These are phyloP conservation scores for Pristis pectinata DNA, from an alignment of 2,797 vertebrate species.

Conservation along the genomic window DNA sequence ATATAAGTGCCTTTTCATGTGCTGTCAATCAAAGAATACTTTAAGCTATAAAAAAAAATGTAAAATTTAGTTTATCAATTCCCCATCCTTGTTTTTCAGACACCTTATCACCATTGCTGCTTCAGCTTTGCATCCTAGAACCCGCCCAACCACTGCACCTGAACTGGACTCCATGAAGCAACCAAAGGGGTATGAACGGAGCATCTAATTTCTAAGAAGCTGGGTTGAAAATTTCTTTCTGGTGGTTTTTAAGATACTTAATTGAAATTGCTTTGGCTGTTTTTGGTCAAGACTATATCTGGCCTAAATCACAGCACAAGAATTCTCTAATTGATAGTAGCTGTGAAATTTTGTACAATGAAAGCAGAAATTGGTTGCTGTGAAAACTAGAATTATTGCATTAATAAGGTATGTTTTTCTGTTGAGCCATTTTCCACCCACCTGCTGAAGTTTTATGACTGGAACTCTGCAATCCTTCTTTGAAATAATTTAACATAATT, in stretches of 20 bases:
- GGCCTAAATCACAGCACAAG: neutral
- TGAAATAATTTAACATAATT: neutral
- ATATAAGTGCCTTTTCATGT: neutral
- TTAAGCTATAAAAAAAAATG: too few species aligned
- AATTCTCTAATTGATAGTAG: neutral
- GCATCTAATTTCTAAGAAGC: neutral
- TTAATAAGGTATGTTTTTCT: neutral
- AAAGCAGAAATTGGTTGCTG: neutral
- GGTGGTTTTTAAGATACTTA: neutral
- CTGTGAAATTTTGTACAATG: neutral
- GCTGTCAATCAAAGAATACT: neutral
- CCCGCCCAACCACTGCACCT: constrained; percentile 40
- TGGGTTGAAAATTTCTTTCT: neutral
- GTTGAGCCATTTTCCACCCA: neutral
- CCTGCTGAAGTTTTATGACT: neutral
- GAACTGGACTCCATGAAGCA: constrained; percentile 42
- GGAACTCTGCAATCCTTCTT: too few species aligned
- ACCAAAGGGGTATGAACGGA: neutral
- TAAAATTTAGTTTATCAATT: neutral
- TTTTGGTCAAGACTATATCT: neutral
- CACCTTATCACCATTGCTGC: constrained; percentile 50
- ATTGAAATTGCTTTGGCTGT: neutral
- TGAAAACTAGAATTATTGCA: neutral
- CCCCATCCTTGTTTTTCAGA: constrained; percentile 41
- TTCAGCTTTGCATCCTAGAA: neutral